Percentiles rank a stretch among this genome's conserved stretches.
phyloP scores from a whole-genome alignment of 2,113 vertebrate genomes.

The Galeopterus variegatus region DNA sequence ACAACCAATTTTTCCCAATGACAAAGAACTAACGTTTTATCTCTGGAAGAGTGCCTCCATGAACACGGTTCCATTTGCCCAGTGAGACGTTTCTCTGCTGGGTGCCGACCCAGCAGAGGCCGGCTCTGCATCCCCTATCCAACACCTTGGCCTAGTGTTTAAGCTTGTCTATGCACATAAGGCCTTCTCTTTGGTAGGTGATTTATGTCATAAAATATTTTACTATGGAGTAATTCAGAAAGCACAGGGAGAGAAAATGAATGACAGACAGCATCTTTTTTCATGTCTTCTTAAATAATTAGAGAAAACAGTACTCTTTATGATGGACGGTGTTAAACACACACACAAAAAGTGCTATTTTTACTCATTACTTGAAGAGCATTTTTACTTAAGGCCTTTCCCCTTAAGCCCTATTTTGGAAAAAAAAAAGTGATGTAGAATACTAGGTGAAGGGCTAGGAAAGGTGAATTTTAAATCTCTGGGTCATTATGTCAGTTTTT shows the following conservation, averaged over 20 bases:
- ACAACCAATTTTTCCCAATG: not conserved
- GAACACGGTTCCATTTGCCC: not conserved
- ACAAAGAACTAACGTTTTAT: not conserved
- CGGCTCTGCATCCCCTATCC: not conserved
- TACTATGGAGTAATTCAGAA: not conserved
- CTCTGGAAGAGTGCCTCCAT: not conserved
- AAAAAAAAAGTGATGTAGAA: not conserved
- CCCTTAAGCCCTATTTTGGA: not conserved
- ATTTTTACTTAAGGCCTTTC: slow-evolving; percentile 27
- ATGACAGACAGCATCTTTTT: not conserved
- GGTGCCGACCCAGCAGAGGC: not conserved
- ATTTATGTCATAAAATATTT: not conserved
- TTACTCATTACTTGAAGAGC: not conserved
- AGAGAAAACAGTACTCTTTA: not conserved
- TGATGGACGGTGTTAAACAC: not conserved
- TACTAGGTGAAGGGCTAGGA: not conserved
- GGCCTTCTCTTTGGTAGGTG: not conserved
- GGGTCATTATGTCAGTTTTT: not conserved
- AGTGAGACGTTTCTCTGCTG: not conserved
- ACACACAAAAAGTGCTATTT: not conserved
- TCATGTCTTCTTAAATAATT: not conserved
- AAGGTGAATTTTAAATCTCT: not conserved
- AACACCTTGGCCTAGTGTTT: not conserved
- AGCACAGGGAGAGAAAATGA: not conserved
- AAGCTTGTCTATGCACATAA: not conserved